These are phyloP conservation scores for Gorsachius goisagi DNA, from an alignment of 2,113 vertebrate genomes.

Conservation along the genomic window DNA sequence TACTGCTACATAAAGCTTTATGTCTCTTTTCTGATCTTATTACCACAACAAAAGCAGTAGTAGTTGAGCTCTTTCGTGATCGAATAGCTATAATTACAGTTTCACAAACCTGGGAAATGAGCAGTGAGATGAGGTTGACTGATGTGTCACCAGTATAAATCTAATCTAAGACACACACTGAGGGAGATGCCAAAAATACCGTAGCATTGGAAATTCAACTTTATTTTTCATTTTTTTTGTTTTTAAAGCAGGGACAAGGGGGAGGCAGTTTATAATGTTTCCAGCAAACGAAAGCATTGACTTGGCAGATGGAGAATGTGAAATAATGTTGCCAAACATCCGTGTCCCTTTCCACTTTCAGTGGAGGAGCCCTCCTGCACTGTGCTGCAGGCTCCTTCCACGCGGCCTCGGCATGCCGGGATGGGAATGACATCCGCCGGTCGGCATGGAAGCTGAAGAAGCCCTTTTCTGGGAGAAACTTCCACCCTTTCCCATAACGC, in stretches of 20 bases:
- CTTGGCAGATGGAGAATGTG: not conserved
- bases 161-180: not conserved
- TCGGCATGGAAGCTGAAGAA: not conserved
- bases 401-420: accelerated
- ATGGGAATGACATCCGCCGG: not conserved
- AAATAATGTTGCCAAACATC: not conserved
- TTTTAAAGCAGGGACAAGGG: accelerated
- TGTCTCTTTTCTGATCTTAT: not conserved
- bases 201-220: not conserved
- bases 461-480: not conserved
- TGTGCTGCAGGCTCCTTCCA: not conserved
- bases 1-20: not conserved
- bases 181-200: not conserved
- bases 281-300: not conserved
- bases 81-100: not conserved
- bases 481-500: accelerated
- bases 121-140: not conserved
- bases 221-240: not conserved
- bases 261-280: not conserved
- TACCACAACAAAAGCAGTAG: not conserved
- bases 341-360: not conserved
- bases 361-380: not conserved
- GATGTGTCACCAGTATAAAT: not conserved
- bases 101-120: slow-evolving; percentile 15
- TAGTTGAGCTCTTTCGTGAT: not conserved